Evolutionary conservation across 23 tunicate genomes (phyloP), one percentile per base, ranked within the genome.

Genomic region (Ascidia mentula): DNA sequence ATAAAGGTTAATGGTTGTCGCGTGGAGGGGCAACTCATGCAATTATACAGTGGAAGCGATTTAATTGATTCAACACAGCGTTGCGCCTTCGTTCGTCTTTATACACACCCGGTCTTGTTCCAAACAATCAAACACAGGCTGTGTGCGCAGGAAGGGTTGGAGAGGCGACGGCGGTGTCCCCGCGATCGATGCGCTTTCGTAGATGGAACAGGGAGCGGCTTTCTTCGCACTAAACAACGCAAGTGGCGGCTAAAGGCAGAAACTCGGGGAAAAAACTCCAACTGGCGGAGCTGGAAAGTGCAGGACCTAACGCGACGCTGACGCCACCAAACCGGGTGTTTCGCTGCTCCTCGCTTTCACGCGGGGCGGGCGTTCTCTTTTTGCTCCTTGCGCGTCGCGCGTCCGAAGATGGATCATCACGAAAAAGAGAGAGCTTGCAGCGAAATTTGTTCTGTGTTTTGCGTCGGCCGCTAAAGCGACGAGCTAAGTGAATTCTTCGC

Each of bases 401-500:
- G 13, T 53, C 24, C 13, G 13, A 53, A 53, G 65, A 53, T 53
- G 65, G 65, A 53, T 53, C 65, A 53, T 53, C 65, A 28, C 65
- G 65, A 53, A 53, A 53, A 53, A 53, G 65, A 53, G 65, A 53
- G 65, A 53, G 24, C 24, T 26, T 53, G 65, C 65, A 53, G 65
- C 65, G 65, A 53, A 53, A 53, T 53, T 53, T 53, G 65, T 53
- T 53, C 65, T 53, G 65, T 53, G 65, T 53, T 53, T 53, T 53
- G 65, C 65, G 65, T 53, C 65, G 7, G n/a, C 65, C 65, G 65
- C 65, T 53, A 53, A 53, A 53, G 65, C 65, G 65, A 53, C 65
- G 65, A 9, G 65, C 65, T 53, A 53, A 53, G 65, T 53, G 65
- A 53, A 53, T 53, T 53, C 65, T 53, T 53, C 65, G 65, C 65